A percentile compares a stretch with the other conserved stretches of the same genome.
These are phyloP conservation scores for Hystrix brachyura DNA, from an alignment of 2,113 vertebrate species.

Conservation along the genomic window DNA sequence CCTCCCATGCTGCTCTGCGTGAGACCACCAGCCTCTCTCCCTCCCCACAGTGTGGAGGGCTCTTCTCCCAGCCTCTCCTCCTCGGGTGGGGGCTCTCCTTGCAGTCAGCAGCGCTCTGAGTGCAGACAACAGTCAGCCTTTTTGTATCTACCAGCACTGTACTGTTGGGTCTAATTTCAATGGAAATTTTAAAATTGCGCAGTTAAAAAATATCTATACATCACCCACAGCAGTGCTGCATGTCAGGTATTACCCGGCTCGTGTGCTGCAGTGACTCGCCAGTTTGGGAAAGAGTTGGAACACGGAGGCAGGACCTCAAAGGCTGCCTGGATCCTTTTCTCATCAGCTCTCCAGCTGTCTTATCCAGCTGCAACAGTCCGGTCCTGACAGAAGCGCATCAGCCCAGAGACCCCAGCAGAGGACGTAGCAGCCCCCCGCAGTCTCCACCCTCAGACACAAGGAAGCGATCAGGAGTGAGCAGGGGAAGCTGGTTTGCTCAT, in stretches of 20 bases:
- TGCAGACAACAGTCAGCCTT: not conserved
- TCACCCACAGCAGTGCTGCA: not conserved
- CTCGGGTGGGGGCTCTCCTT: not conserved
- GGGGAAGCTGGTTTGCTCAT: accelerated
- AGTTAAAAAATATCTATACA: not conserved
- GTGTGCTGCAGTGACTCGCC: not conserved
- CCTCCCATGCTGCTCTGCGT: not conserved
- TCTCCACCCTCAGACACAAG: not conserved
- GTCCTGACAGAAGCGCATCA: not conserved
- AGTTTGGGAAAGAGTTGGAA: not conserved
- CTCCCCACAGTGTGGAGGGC: not conserved
- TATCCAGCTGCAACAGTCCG: accelerated
- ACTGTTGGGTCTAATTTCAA: not conserved
- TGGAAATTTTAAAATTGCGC: not conserved
- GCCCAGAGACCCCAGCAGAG: too few relatives aligned
- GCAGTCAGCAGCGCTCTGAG: not conserved
- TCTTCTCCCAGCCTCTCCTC: not conserved
- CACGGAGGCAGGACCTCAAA: not conserved
- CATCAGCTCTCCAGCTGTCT: not conserved
- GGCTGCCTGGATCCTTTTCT: not conserved
- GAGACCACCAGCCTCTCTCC: too few relatives aligned
- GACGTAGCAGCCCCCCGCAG: not conserved
- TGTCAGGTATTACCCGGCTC: not conserved
- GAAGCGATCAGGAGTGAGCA: not conserved
- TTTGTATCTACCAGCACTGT: not conserved